Percentiles rank a stretch among this genome's conserved stretches.
phyloP scores from a whole-genome alignment of 1,140 invertebrate genomes.

The Globodera rostochiensis region DNA sequence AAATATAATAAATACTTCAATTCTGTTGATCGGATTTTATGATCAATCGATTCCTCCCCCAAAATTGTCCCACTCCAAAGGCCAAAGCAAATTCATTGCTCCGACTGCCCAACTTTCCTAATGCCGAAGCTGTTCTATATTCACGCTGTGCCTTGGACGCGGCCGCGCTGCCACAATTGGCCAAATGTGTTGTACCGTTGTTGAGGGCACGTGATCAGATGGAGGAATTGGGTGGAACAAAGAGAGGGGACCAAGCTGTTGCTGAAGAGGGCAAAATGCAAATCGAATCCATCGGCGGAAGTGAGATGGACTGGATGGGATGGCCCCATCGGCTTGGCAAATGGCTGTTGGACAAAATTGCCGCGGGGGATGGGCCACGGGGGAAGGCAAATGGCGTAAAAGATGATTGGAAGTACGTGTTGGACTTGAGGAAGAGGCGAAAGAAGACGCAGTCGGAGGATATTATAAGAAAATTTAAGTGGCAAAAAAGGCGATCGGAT shows the following conservation, averaged over 20 bases:
- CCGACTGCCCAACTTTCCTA: background rate
- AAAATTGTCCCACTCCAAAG: background rate
- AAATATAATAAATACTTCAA: background rate
- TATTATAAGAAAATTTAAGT: background rate
- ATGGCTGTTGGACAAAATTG: conserved; percentile 18
- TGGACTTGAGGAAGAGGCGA: background rate
- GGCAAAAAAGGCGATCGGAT: background rate
- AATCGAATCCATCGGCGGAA: background rate
- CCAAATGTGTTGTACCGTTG: conserved; percentile 26
- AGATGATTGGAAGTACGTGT: background rate
- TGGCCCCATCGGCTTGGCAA: conserved; percentile 3
- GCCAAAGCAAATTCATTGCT: conserved; percentile 16
- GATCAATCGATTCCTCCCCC: background rate
- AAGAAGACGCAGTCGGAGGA: background rate
- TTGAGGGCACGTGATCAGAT: conserved; percentile 4
- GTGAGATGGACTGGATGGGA: conserved; percentile 12
- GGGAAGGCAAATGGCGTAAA: background rate
- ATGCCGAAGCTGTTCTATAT: conserved; percentile 13
- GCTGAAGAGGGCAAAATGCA: background rate
- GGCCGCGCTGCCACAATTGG: conserved; percentile 5
- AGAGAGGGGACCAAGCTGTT: conserved; percentile 3
- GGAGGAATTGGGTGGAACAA: background rate
- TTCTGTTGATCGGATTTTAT: background rate
- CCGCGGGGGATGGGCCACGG: background rate
- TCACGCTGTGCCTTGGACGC: conserved; percentile 23